These are phyloP conservation scores for Perccottus glenii DNA, from an alignment of 2,113 vertebrate species.

Conservation along the genomic window DNA sequence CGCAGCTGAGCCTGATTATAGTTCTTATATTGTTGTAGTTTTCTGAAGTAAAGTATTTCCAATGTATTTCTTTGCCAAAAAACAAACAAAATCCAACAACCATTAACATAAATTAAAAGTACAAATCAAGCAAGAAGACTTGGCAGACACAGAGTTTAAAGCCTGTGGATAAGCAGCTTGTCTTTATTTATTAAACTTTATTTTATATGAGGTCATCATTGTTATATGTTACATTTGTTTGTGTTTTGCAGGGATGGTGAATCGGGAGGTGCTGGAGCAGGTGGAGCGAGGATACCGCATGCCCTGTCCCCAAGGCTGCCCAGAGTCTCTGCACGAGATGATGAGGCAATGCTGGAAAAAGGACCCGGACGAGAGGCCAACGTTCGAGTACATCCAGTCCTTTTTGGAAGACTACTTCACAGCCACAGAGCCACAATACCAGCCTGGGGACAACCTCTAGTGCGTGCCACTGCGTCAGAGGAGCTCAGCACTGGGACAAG, in stretches of 20 bases:
- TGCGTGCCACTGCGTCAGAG: slow-evolving; percentile 9
- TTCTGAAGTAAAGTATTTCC: no score
- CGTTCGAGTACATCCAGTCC: slow-evolving; percentile 97
- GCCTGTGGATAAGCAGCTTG: no score
- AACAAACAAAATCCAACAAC: no score
- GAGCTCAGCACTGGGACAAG: slow-evolving; percentile 18
- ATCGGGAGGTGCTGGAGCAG: slow-evolving; percentile 95
- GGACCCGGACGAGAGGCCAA: slow-evolving; percentile 94
- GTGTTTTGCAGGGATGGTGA: slow-evolving; percentile 90
- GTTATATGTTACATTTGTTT: neutral
- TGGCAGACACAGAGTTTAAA: no score
- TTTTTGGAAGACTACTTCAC: slow-evolving; percentile 96
- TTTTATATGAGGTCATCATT: no score
- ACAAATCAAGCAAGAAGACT: no score
- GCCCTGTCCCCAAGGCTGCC: slow-evolving; percentile 95
- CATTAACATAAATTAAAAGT: no score
- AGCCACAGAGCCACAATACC: slow-evolving; percentile 81
- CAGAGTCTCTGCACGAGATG: slow-evolving; percentile 96
- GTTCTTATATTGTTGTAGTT: no score
- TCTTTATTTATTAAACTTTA: no score
- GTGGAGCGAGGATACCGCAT: slow-evolving; percentile 95
- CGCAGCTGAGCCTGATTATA: no score
- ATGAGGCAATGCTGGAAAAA: slow-evolving; percentile 98
- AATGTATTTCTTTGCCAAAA: no score
- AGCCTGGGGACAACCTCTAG: slow-evolving; percentile 83